Evolutionary conservation across 2,113 vertebrate species (phyloP).

Genomic region (Tragelaphus strepsiceros): DNA sequence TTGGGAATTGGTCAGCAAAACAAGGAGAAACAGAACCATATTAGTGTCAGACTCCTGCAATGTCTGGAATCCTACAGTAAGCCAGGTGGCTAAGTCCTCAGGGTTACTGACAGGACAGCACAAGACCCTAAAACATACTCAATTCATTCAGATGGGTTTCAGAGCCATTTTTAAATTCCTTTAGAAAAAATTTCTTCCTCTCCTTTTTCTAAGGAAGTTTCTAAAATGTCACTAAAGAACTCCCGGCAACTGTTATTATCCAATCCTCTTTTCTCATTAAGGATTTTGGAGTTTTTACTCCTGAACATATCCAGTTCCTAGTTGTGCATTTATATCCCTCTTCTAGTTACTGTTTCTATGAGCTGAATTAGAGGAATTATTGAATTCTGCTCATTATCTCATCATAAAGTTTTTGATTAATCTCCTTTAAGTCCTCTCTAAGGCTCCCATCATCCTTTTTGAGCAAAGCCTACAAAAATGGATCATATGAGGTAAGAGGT

Average conservation of each 20-base stretch:
- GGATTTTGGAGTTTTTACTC: not conserved
- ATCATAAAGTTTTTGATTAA: not conserved
- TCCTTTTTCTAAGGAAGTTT: constrained; percentile 15
- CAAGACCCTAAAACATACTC: not conserved
- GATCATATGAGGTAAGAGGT: not conserved
- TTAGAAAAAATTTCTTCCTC: not conserved
- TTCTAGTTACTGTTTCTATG: not conserved
- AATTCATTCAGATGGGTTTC: constrained; percentile 19
- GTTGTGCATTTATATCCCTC: not conserved
- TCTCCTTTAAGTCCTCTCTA: not conserved
- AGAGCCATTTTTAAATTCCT: constrained; percentile 9
- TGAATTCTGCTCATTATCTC: not conserved
- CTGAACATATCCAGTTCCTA: not conserved
- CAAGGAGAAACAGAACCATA: not conserved
- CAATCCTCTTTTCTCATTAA: not conserved
- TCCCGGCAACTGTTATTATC: not conserved
- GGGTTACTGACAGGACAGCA: not conserved
- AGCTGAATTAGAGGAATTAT: not conserved
- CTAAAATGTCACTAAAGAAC: constrained; percentile 1
- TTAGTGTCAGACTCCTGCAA: not conserved
- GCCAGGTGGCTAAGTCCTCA: not conserved
- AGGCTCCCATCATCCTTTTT: not conserved
- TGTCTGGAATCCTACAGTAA: constrained; percentile 4
- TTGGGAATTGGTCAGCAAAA: not conserved
- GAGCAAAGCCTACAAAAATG: constrained; percentile 3